Evolutionary conservation across 2,797 vertebrate genomes (phyloP), one percentile per base, ranked within the genome.

Genomic region (Diceros bicornis): DNA sequence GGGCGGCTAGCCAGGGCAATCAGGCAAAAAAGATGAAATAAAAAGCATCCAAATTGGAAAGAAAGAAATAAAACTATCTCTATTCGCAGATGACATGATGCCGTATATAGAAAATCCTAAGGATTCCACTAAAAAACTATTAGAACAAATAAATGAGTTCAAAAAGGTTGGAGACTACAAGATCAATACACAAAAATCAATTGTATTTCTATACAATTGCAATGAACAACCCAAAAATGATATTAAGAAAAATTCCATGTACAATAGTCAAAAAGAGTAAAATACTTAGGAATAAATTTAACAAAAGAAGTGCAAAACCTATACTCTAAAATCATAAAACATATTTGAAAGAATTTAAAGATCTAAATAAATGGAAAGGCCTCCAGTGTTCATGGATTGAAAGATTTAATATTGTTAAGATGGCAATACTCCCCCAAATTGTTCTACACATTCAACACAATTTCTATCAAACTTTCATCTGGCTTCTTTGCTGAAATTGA

Each of bases 201-300:
- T 2, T 84, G 52, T 61, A 69, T 69, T 95, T 91, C 71, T 62
- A 34, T 34, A 44, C 4, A 55, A 17, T 64, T 91, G 17, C 4
- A 23, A 69, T 55, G 44, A 79, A 77, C 10, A 85, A 90, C 16
- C 20, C 27, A 78, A 68, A 74, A 85, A n/a, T 85, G 4, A 25
- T 68, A 77, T 44, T 34, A 57, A 57, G 66, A 82, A 81, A 74
- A 84, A 75, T 59, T 90, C 37, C 61, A 84, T 20, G 77, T 90
- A 47, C 6, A 95, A 78, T 41, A 81, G 44, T 71, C 72, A 79
- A 75, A 91, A 71, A 59, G n/a, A 95, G 69, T 71, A 74, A 91
- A 88, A 82, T 44, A 61, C 55, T 69, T 50, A 47, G 25, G 23
- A 93, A 87, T 92, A 69, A 88, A 71, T 61, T 52, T 79, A 79